Evolutionary conservation across 37 sponge, comb jelly and placozoan genomes (phyloP).

Genomic region (Eunapius fragilis): DNA sequence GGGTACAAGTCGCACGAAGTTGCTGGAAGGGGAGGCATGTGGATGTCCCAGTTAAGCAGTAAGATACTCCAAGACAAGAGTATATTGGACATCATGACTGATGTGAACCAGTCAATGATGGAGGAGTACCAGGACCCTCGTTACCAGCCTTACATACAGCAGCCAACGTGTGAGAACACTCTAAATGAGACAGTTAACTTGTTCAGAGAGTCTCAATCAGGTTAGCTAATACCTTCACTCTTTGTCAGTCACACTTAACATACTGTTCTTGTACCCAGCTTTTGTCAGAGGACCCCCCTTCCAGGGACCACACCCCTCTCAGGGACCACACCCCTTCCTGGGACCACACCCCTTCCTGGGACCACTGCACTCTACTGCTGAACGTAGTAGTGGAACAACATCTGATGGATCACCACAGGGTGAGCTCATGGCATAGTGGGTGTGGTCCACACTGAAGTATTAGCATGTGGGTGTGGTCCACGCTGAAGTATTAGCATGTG

Average conservation of each 20-base stretch:
- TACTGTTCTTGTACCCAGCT: no score
- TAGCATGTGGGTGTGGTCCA: no score
- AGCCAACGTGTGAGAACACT: background rate
- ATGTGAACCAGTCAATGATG: background rate
- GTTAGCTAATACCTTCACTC: background rate
- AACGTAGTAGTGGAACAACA: background rate
- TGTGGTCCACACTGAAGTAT: no score
- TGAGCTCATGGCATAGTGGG: no score
- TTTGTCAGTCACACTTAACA: no score
- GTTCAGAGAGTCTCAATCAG: background rate
- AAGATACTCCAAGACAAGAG: background rate
- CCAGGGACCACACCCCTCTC: no score
- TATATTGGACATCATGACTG: background rate
- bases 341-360: background rate
- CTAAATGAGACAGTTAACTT: background rate
- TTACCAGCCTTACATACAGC: no score
- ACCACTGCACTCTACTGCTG: background rate
- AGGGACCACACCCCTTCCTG: background rate
- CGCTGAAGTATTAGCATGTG: no score
- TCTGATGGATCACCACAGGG: no score
- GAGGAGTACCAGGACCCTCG: background rate
- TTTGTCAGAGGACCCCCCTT: no score
- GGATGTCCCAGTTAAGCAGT: background rate
- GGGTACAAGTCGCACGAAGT: slow-evolving; percentile 31
- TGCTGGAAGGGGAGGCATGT: slow-evolving; percentile 13